Base-by-base conservation (phyloP, 2,888 invertebrate genomes). In the Andrena bicolor region DNA sequence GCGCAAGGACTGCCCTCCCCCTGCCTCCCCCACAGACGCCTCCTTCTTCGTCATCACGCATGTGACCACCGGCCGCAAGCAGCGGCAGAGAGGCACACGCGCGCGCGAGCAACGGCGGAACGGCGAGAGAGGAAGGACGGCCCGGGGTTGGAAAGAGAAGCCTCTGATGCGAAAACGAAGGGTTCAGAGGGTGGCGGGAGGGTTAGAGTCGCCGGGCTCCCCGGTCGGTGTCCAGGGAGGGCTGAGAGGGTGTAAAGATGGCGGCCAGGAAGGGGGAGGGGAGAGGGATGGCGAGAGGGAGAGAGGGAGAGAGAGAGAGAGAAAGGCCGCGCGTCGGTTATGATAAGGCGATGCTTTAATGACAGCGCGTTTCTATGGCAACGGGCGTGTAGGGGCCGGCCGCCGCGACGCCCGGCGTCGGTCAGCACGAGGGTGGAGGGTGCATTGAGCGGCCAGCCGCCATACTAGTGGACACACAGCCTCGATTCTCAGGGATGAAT, bases 291-390 rank as follows among this genome's bases (percentile, higher is more conserved):
- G 53, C 2, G 51, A 20, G 20, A 8, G 51, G 20, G 7, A 8
- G 41, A 48, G 70, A 32, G 72, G 20, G 72, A 51, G 60, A 48
- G 81, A 82, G 86, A 80, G 84, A 77, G 84, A 84, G 87, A 83
- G 86, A 83, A 82, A 89, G 89, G 88, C 88, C 91, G 90, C 93
- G 93, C 92, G 92, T 93, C 92, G 93, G 93, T 94, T 94, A 93
- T 94, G 93, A 94, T 94, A 94, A 94, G 93, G 93, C 93, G 93
- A 94, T 93, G 93, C 93, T 93, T 93, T 94, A 94, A 94, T 94
- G 93, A 93, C 93, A 94, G 93, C 92, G 91, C 84, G 93, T 93
- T 89, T 85, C 93, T 90, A 92, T 93, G 91, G 93, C 89, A 91
- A 93, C 93, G 90, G 90, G 90, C 90, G 92, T 90, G 90, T 92